Evolutionary conservation across 2,888 invertebrate species (phyloP), one percentile per base, ranked within the genome.

Genomic region (Chalcis sispes): DNA sequence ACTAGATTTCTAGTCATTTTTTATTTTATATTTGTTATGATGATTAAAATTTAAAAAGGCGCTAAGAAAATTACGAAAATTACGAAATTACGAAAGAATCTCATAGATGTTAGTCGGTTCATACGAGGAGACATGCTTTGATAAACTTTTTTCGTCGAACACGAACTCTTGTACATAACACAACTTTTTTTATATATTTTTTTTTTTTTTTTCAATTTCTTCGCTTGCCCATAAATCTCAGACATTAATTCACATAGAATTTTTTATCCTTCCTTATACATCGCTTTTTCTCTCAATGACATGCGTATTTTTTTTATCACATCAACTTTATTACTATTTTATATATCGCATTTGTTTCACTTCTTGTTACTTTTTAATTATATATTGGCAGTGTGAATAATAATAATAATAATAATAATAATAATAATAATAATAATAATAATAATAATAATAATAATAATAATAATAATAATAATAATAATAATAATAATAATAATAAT

Each of bases 101-200:
- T 54, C 66, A 66, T 36, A 54, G 42, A 10, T 40, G 15, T 50
- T 20, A 61, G 36, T 46, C 48, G 62, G 7, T 13, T 18, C 48
- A 15, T 36, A 20, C 13, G 18, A 52, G 50, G 48, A 71, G 36
- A n/a, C 20, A 56, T 48, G 59, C 59, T 48, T 62, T 56, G 13
- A 64, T 48, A 72, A 72, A 72, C 46, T 72, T 65, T 65, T 56
- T 80, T 67, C 79, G 79, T 78, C n/a, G n/a, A n/a, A n/a, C n/a
- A n/a, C n/a, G n/a, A n/a, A n/a, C n/a, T n/a, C n/a, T n/a, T n/a
- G n/a, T n/a, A n/a, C n/a, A n/a, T 76, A 78, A 69, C 66, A 70
- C 20, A 46, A 18, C 74, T 61, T n/a, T 56, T 74, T 50, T 65
- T 62, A 66, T 48, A 66, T 56, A 46, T 73, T 65, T 42, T 46